Base-by-base conservation (phyloP, 2,888 invertebrate species). In the Tenthredo scrophulariae region DNA sequence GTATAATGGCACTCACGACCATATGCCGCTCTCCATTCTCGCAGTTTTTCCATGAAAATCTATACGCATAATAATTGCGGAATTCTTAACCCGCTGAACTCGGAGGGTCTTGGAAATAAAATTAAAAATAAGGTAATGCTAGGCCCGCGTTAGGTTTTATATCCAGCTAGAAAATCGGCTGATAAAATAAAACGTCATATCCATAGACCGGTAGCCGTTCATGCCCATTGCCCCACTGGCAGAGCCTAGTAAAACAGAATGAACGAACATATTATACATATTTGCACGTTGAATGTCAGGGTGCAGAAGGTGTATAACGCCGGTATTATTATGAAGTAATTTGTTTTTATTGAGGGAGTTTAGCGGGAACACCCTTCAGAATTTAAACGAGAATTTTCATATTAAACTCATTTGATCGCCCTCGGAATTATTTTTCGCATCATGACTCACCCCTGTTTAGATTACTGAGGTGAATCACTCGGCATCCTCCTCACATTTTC, bases 371-470 rank as follows among this genome's bases (percentile, higher is more conserved):
- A 50, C 50, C 54, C 29, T 77, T 22, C 18, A 50, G 50, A 50
- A 50, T 50, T 50, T 77, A 3, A 40, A 77, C 50, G 18, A 77
- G 50, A 77, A 77, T 77, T 50, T 77, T 77, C 22, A 54, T 77
- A 77, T 33, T 77, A 54, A 54, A 50, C n/a, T 33, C 33, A n/a
- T 54, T 77, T 54, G 50, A 77, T 77, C 50, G 54, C 33, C 43
- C 72, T n/a, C n/a, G 72, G 72, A 40, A 74, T 74, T 74, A 43
- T 74, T 67, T 50, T 29, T 50, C 54, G 33, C 46, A 54, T 29
- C 50, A 18, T 50, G n/a, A 29, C 15, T 77, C n/a, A 33, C 13
- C 29, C 50, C 50, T 77, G 74, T 74, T 43, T 43, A 74, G 26
- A 40, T 54, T 29, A 77, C 72, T 15, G 40, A 40, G 26, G 22